Evolutionary conservation across 2,888 invertebrate genomes (phyloP).

Genomic region (Tiphia femorata): DNA sequence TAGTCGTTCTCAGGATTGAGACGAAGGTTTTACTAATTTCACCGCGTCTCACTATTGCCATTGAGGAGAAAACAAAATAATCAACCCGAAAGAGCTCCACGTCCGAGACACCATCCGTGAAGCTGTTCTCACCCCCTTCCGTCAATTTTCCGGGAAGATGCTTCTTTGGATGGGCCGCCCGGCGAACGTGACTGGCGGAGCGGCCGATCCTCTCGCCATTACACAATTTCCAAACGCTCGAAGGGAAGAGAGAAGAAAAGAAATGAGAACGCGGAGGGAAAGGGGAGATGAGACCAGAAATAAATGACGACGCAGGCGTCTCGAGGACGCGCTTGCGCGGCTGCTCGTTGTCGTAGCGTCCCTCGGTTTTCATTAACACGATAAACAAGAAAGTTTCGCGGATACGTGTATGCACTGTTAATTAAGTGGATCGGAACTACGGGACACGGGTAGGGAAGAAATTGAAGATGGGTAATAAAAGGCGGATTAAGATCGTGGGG

Average conservation of each 20-base stretch:
- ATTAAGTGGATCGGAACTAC: slow-evolving; percentile 11
- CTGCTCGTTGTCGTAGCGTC: too few relatives aligned
- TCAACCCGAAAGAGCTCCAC: too few relatives aligned
- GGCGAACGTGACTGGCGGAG: background rate
- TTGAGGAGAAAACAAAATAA: too few relatives aligned
- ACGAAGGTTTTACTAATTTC: too few relatives aligned
- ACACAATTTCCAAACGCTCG: slow-evolving; percentile 11
- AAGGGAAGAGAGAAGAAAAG: slow-evolving; percentile 30
- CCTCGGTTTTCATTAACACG: slow-evolving; percentile 15
- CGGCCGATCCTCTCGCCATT: slow-evolving; percentile 6
- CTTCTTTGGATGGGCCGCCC: background rate
- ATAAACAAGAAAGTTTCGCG: slow-evolving; percentile 34
- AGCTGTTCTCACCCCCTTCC: too few relatives aligned
- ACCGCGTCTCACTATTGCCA: too few relatives aligned
- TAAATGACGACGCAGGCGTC: too few relatives aligned
- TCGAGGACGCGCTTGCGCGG: too few relatives aligned
- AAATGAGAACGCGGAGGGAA: slow-evolving; percentile 34
- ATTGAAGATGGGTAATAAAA: background rate
- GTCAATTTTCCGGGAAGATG: slow-evolving; percentile 3
- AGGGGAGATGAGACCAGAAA: slow-evolving; percentile 28
- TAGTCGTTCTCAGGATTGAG: too few relatives aligned
- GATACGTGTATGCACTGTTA: slow-evolving; percentile 33
- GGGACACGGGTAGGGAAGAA: background rate
- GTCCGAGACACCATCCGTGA: too few relatives aligned
- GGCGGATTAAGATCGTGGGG: background rate